These are phyloP conservation scores for Melanotaenia boesemani DNA, from an alignment of 2,797 vertebrate genomes.

Conservation along the genomic window DNA sequence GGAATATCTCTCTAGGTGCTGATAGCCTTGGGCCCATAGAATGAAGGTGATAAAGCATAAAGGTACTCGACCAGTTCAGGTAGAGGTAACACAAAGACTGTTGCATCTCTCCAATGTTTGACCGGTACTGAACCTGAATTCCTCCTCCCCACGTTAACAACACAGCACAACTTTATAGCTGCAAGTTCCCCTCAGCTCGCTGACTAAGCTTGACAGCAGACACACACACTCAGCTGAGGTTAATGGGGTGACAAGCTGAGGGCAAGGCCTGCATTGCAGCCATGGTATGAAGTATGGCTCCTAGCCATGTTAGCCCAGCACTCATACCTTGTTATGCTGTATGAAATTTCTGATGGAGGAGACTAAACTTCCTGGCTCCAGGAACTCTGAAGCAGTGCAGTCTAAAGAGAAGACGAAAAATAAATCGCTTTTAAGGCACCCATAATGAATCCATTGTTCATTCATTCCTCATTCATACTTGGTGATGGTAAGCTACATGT, in stretches of 20 bases:
- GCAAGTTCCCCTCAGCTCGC: constrained; percentile 29
- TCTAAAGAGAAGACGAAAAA: too few relatives aligned
- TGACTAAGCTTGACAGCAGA: constrained; percentile 57
- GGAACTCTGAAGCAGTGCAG: constrained; percentile 3
- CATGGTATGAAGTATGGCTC: too few relatives aligned
- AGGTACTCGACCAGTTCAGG: constrained; percentile 31
- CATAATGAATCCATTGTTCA: too few relatives aligned
- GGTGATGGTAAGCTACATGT: too few relatives aligned
- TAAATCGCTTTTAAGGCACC: too few relatives aligned
- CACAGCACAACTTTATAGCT: constrained; percentile 9
- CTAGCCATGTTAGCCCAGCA: constrained; percentile 28
- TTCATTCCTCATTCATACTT: too few relatives aligned
- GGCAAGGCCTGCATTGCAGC: constrained; percentile 36
- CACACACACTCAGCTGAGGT: constrained; percentile 35
- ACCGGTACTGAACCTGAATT: constrained; percentile 41
- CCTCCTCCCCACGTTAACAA: not conserved
- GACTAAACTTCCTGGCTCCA: constrained; percentile 9
- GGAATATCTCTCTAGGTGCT: constrained; percentile 36
- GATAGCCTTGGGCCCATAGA: constrained; percentile 44
- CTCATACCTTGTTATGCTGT: constrained; percentile 9
- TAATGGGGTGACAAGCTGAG: constrained; percentile 63
- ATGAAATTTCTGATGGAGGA: constrained; percentile 17
- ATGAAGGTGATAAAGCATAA: constrained; percentile 51
- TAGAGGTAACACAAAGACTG: constrained; percentile 30
- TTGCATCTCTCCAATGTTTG: constrained; percentile 36